Evolutionary conservation across 2,113 vertebrate species (phyloP).

Genomic region (Rhinichthys klamathensis): DNA sequence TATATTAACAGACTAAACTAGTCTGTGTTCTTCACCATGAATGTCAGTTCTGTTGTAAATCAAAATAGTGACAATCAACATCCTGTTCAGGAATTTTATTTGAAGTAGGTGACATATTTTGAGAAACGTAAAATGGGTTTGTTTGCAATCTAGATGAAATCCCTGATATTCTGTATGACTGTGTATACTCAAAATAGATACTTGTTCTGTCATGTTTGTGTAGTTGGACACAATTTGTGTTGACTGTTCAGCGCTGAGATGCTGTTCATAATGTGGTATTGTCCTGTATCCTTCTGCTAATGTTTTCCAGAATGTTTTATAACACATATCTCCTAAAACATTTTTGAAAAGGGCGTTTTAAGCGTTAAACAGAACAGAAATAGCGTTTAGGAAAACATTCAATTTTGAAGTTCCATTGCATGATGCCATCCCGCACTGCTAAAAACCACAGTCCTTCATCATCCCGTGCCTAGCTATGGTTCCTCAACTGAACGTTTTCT

Average conservation of each 20-base stretch:
- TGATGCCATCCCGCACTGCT: conserved; percentile 8
- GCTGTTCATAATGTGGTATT: not conserved
- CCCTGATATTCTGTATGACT: conserved; percentile 17
- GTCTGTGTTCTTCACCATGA: conserved; percentile 38
- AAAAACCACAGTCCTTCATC: conserved; percentile 26
- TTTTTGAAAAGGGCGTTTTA: not conserved
- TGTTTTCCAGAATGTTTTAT: not conserved
- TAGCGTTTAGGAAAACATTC: not conserved
- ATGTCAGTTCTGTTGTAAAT: conserved; percentile 39
- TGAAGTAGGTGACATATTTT: conserved; percentile 37
- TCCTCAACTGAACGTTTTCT: conserved; percentile 46
- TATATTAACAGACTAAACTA: conserved; percentile 33
- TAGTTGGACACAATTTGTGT: not conserved
- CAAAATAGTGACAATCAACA: conserved; percentile 46
- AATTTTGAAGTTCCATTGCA: conserved; percentile 31
- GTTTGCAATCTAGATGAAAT: conserved; percentile 44
- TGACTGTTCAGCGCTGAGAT: not conserved
- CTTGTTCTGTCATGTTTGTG: conserved; percentile 52
- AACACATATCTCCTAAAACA: not conserved
- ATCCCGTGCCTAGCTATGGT: conserved; percentile 33
- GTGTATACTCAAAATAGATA: conserved; percentile 51
- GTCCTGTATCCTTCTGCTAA: not conserved
- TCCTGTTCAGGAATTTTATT: conserved; percentile 29
- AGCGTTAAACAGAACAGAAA: not conserved
- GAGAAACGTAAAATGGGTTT: conserved; percentile 44